Conservation (phyloP, 2,113 vertebrate genomes). For the Trinectes maculatus region DNA sequence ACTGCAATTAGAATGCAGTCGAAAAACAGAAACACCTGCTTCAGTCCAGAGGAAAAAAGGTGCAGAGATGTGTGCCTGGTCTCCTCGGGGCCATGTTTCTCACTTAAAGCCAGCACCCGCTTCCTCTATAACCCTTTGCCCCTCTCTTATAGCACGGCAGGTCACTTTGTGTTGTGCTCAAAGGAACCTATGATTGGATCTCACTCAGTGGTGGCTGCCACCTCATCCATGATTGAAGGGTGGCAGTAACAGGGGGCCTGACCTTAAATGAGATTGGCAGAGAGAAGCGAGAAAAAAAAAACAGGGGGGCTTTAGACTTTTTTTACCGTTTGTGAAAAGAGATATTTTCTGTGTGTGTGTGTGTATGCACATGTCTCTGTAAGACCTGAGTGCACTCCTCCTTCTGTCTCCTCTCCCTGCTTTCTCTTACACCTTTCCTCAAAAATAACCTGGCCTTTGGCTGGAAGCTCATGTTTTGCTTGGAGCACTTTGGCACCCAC, state of each 20-base stretch:
- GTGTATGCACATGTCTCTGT: constrained; percentile 9
- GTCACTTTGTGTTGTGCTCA: constrained; percentile 42
- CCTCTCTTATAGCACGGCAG: neutral
- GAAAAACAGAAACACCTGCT: constrained; percentile 2
- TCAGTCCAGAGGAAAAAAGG: neutral
- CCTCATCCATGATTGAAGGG: constrained; percentile 57
- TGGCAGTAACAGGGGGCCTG: constrained; percentile 53
- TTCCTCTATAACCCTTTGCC: neutral
- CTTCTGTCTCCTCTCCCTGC: constrained; percentile 13
- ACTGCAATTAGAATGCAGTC: neutral
- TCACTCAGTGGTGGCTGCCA: constrained; percentile 31
- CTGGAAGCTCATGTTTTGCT: constrained; percentile 60
- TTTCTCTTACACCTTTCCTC: constrained; percentile 41
- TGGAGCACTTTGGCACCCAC: constrained; percentile 59
- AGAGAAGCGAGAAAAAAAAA: constrained; percentile 27
- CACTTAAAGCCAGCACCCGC: constrained; percentile 20
- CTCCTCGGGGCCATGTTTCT: constrained; percentile 30
- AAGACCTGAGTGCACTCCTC: neutral
- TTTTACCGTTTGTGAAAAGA: neutral
- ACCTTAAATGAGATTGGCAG: constrained; percentile 52
- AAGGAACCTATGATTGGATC: constrained; percentile 58
- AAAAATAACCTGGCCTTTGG: constrained; percentile 58
- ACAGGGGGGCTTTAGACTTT: constrained; percentile 12
- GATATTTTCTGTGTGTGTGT: neutral
- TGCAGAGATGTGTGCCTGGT: constrained; percentile 6